These are phyloP conservation scores for Hoplias malabaricus DNA, from an alignment of 2,113 vertebrate species.

Conservation along the genomic window DNA sequence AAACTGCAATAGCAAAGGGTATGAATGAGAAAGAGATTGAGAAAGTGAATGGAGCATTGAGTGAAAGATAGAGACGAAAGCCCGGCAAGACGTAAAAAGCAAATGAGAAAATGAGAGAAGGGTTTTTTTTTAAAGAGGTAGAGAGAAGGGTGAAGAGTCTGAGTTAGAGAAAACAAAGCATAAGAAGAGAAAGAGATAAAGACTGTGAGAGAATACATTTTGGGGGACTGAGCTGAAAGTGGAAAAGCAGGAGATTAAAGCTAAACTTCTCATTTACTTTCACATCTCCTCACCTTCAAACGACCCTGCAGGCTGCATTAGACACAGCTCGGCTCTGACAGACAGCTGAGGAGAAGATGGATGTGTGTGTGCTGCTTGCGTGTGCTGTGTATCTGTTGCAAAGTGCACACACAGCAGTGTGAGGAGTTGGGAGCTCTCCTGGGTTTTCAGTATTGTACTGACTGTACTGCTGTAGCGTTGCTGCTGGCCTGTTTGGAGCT, in stretches of 20 bases:
- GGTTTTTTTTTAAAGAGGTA: no score
- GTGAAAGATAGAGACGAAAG: neutral
- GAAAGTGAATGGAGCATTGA: neutral
- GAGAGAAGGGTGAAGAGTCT: neutral
- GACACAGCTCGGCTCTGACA: neutral
- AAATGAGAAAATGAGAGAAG: neutral
- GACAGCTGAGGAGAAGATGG: neutral
- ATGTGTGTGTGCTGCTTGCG: neutral
- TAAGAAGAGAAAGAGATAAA: neutral
- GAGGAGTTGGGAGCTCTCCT: neutral
- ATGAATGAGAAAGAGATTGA: neutral
- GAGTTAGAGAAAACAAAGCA: neutral
- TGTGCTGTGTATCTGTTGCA: neutral
- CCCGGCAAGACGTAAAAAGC: neutral
- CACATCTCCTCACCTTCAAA: conserved; percentile 2
- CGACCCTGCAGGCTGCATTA: neutral
- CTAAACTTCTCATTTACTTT: neutral
- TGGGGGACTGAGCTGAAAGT: neutral
- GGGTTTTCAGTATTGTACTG: neutral
- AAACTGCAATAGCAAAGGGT: neutral
- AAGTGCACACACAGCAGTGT: conserved; percentile 20
- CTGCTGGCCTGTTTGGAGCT: neutral
- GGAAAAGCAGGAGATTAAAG: conserved; percentile 6
- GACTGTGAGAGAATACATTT: neutral
- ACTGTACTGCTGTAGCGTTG: neutral